Percentiles rank a stretch among this genome's conserved stretches.
Evolutionary conservation across 2,888 invertebrate genomes (phyloP).

Genomic region (Reticulitermes lucifugus): DNA sequence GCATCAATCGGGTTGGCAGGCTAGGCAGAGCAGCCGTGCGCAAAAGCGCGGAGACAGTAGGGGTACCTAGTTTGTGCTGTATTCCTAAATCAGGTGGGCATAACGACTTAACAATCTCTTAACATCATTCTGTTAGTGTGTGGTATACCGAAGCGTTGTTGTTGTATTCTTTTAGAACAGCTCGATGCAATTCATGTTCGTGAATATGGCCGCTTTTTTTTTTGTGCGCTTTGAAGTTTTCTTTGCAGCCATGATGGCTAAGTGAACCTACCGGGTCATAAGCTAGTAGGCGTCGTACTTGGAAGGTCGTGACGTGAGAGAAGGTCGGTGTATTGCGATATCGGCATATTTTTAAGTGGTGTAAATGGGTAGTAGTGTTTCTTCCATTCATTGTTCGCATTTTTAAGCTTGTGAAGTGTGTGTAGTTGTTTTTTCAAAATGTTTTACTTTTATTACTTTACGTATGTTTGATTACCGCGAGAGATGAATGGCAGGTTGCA

Average conservation of each 20-base stretch:
- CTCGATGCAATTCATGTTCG: constrained; percentile 51
- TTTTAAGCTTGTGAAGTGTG: background rate
- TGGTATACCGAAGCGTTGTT: constrained; percentile 27
- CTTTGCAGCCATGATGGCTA: constrained; percentile 56
- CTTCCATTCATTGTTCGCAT: background rate
- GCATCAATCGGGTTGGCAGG: constrained; percentile 54
- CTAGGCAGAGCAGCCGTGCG: constrained; percentile 54
- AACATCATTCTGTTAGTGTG: constrained; percentile 44
- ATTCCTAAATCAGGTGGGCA: constrained; percentile 54
- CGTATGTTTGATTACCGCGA: background rate
- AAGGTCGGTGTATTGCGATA: constrained; percentile 50
- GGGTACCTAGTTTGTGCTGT: constrained; percentile 51
- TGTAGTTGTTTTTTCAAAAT: background rate
- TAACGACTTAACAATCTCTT: constrained; percentile 45
- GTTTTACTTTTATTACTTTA: background rate
- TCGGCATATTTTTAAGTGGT: background rate
- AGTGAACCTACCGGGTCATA: constrained; percentile 55
- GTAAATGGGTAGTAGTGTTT: background rate
- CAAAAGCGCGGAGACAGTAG: constrained; percentile 53
- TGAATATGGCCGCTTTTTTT: constrained; percentile 55
- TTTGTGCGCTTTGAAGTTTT: constrained; percentile 55
- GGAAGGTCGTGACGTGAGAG: constrained; percentile 53
- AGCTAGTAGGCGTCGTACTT: constrained; percentile 54
- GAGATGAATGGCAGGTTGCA: background rate
- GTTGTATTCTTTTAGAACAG: constrained; percentile 51